Base-by-base conservation (phyloP, 2,888 invertebrate species). In the Pyralis farinalis region DNA sequence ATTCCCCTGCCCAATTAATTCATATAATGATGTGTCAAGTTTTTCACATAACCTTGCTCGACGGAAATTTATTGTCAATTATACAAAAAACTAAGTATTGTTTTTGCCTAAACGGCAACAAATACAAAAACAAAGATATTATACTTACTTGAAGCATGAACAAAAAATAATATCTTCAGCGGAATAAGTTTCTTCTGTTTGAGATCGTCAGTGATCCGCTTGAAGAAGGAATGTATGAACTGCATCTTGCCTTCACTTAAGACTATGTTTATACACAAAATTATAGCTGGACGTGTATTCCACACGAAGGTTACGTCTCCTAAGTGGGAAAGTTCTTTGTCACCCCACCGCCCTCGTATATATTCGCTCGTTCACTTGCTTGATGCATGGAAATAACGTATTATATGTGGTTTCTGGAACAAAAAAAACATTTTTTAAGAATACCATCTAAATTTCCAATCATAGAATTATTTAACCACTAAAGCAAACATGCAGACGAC, bases 71-170 rank as follows among this genome's bases (percentile, higher is more conserved):
- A n/a, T n/a, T n/a, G n/a, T n/a, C n/a, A n/a, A n/a, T n/a, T n/a
- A n/a, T n/a, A n/a, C n/a, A n/a, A n/a, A n/a, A n/a, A n/a, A n/a
- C n/a, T n/a, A n/a, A n/a, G n/a, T n/a, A n/a, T n/a, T n/a, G n/a
- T n/a, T n/a, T n/a, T n/a, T n/a, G n/a, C n/a, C n/a, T n/a, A 7
- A 12, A 20, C 12, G 29, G 21, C n/a, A 7, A 7, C 10, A 5
- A 31, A 27, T 28, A 20, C 21, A 29, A 16, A 31, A 21, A n/a
- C 33, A 22, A 38, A 10, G 9, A 22, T 12, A 31, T 9, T 12
- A 9, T 57, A 92, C 94, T 93, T 85, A 95, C 95, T 94, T 10
- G 94, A 94, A 31, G 94, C 92, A 78, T 94, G 93, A 42, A 95
- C 93, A 69, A 95, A 94, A 74, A 94, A 94, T 52, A 95, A 87